Percentiles rank a stretch among this genome's conserved stretches.
Conservation (phyloP, 2,888 invertebrate genomes). For the Pterostichus niger region DNA sequence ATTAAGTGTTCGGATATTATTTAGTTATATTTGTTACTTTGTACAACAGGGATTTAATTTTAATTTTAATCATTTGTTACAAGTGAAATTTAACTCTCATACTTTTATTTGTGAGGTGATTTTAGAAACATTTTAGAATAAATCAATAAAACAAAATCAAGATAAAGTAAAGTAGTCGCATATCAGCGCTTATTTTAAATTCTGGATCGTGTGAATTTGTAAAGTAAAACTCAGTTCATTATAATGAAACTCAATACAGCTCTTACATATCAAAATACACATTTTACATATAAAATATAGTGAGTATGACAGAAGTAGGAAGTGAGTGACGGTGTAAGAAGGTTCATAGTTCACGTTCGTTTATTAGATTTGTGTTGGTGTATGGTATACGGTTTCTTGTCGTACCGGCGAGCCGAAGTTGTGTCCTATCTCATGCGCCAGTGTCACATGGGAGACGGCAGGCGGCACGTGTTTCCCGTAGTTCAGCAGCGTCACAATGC, state of each 20-base stretch:
- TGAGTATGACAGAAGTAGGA: constrained; percentile 22
- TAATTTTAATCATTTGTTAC: no score
- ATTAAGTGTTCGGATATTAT: no score
- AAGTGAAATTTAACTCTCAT: no score
- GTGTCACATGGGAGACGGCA: constrained; percentile 98
- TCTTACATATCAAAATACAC: constrained; percentile 52
- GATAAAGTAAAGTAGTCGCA: not conserved
- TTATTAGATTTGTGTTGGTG: constrained; percentile 61
- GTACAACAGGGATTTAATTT: no score
- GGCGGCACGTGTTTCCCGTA: constrained; percentile 99
- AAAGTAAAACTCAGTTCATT: not conserved
- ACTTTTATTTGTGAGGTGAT: no score
- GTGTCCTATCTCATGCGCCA: constrained; percentile 99
- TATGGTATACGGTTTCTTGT: constrained; percentile 69
- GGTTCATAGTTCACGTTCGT: constrained; percentile 41
- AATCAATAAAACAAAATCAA: constrained; percentile 13
- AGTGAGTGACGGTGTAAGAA: constrained; percentile 13
- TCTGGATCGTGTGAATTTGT: not conserved
- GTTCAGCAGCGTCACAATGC: constrained; percentile 97
- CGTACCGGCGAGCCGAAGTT: constrained; percentile 98
- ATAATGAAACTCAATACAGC: constrained; percentile 43
- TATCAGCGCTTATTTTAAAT: constrained; percentile 19
- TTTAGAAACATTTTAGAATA: no score
- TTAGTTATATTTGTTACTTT: no score
- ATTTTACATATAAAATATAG: constrained; percentile 46